Evolutionary conservation across 2,888 invertebrate species (phyloP), one percentile per base, ranked within the genome.

Genomic region (Argyra leucocephala): DNA sequence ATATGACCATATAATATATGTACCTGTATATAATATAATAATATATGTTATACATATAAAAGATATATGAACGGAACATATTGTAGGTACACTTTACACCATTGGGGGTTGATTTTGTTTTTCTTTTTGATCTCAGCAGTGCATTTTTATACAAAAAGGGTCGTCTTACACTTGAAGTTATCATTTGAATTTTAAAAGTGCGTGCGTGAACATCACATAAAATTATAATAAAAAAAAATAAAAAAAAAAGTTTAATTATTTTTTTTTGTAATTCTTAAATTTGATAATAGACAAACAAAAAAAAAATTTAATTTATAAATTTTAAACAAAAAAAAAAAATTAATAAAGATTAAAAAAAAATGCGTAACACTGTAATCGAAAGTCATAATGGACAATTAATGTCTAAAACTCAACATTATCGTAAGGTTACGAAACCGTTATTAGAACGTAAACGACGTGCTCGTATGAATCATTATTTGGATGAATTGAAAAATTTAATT

Each of bases 381-480:
- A 15, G 62, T 37, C 57, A 21, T 24, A 59, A 22, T 59, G 23
- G 23, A 22, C 73, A 75, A 70, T 74, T 78, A 66, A 78, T 93
- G 82, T 93, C 93, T 74, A 87, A 93, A 80, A 93, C 93, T 74
- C 93, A 93, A 81, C 93, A 93, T 79, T 93, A 93, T 81, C 87
- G 93, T 81, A 93, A 92, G 86, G 91, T 93, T 75, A 93, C 92
- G 87, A 93, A 93, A 79, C 93, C 93, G 73, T 88, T 93, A 87
- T 82, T 93, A 71, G 93, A 93, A 81, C 85, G 93, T 74, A 92
- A 93, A 78, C 85, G 93, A 67, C 85, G 93, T 71, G 93, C 93
- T 70, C 85, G 93, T 77, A 93, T 93, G 84, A 93, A 93, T 81
- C 88, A 90, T 71, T 93, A 93, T 80, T 83, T 93, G 76, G 93